phyloP scores from a whole-genome alignment of 2,888 invertebrate genomes.

The Aspidiotus rigidus region DNA sequence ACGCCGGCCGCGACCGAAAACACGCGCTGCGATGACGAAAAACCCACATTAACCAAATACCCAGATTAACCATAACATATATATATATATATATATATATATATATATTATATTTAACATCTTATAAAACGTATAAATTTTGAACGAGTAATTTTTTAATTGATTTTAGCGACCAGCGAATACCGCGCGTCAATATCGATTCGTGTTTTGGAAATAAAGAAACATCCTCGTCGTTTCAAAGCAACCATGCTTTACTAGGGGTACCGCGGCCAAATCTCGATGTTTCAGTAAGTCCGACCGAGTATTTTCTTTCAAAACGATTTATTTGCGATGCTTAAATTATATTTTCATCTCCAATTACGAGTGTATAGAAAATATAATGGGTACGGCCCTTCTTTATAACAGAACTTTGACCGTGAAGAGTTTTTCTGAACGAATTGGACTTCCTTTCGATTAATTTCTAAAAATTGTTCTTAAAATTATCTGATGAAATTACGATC shows the following conservation, averaged over 20 bases:
- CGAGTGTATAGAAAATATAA: background rate
- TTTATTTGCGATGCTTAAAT: too few species aligned
- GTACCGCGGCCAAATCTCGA: slow-evolving; percentile 27
- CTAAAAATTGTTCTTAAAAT: background rate
- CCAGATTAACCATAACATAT: background rate
- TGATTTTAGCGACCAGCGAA: slow-evolving; percentile 34
- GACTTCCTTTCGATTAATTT: background rate
- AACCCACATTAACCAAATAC: too few species aligned
- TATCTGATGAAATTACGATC: too few species aligned
- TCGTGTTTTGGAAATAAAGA: slow-evolving; percentile 40
- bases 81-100: background rate
- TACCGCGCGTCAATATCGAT: slow-evolving; percentile 41
- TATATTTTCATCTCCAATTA: background rate
- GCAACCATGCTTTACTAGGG: slow-evolving; percentile 36
- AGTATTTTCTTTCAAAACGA: too few species aligned
- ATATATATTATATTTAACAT: background rate
- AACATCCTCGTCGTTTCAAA: slow-evolving; percentile 33
- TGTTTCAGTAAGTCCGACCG: background rate
- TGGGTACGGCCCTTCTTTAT: background rate
- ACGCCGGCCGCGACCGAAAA: too few species aligned
- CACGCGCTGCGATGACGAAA: too few species aligned
- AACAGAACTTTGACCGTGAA: background rate
- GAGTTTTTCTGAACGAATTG: background rate
- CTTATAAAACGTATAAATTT: slow-evolving; percentile 15
- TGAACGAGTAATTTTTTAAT: slow-evolving; percentile 8